Percentiles rank a stretch among this genome's conserved stretches.
phyloP scores from a whole-genome alignment of 2,797 vertebrate genomes.

The Heliangelus exortis region DNA sequence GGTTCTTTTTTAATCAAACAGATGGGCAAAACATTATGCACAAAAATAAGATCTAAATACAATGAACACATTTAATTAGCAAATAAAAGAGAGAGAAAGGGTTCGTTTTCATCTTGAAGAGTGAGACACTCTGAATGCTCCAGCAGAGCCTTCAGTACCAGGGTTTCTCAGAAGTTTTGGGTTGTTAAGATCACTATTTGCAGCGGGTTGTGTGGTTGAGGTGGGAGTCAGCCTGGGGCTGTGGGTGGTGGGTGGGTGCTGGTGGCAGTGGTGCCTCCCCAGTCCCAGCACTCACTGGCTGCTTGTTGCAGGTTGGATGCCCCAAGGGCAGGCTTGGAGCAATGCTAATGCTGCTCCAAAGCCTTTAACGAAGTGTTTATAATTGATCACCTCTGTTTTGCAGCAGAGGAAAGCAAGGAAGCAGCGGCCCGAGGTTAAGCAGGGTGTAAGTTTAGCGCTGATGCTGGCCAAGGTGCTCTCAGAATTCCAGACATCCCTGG shows the following conservation, averaged over 20 bases:
- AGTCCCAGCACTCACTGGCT: background rate
- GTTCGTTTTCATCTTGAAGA: slow-evolving; percentile 46
- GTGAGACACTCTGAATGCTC: background rate
- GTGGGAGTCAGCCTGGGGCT: background rate
- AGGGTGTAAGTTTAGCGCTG: background rate
- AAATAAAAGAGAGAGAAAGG: slow-evolving; percentile 16
- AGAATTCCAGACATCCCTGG: accelerated
- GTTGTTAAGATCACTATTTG: background rate
- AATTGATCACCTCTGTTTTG: background rate
- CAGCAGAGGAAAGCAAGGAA: background rate
- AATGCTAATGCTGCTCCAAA: background rate
- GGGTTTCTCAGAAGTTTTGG: background rate
- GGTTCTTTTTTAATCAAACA: slow-evolving; percentile 62
- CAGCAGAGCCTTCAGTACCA: background rate
- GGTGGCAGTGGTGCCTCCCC: background rate
- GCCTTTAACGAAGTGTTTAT: background rate
- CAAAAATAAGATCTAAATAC: slow-evolving; percentile 47
- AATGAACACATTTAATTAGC: slow-evolving; percentile 41
- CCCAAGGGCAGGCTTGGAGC: background rate
- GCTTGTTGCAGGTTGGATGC: background rate
- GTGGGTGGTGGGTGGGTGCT: accelerated
- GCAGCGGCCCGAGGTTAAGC: background rate
- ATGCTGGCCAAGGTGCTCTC: background rate
- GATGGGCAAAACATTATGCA: slow-evolving; percentile 56
- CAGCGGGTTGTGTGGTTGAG: background rate